Percentiles rank a stretch among this genome's conserved stretches.
Evolutionary conservation across 2,113 vertebrate genomes (phyloP).

Genomic region (Rhombomys opimus): DNA sequence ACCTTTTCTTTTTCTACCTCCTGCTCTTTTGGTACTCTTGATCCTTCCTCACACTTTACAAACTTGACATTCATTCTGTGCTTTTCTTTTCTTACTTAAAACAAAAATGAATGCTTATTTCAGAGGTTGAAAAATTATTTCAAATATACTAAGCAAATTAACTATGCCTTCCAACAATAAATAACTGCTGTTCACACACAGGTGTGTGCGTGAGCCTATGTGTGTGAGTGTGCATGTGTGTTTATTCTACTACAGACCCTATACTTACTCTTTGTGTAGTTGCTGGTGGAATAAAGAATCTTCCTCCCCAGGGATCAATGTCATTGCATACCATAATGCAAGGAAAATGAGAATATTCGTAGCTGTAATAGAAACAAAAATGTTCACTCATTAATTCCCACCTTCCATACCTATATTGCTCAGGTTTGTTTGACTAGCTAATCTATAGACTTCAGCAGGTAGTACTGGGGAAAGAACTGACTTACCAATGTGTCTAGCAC

Average conservation of each 20-base stretch:
- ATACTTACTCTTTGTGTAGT: slow-evolving; percentile 4
- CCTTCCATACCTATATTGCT: background rate
- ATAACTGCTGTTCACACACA: background rate
- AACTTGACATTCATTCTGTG: background rate
- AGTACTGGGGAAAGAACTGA: background rate
- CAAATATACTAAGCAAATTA: background rate
- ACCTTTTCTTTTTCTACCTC: background rate
- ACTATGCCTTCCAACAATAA: background rate
- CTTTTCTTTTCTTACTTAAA: background rate
- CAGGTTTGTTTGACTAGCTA: background rate
- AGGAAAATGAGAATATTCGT: background rate
- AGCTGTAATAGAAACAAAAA: slow-evolving; percentile 30
- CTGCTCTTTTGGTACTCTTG: background rate
- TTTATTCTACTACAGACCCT: background rate
- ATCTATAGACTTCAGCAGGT: background rate
- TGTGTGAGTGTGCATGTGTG: background rate
- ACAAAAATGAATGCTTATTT: background rate
- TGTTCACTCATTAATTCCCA: background rate
- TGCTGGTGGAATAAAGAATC: slow-evolving; percentile 5
- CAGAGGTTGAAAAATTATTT: background rate
- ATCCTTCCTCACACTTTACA: background rate
- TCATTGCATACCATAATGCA: background rate
- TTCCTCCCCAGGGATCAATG: background rate
- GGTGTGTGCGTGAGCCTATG: fast-evolving
- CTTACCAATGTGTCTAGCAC: background rate